phyloP scores from a whole-genome alignment of 2,888 invertebrate species.

The Drosophila cracens region DNA sequence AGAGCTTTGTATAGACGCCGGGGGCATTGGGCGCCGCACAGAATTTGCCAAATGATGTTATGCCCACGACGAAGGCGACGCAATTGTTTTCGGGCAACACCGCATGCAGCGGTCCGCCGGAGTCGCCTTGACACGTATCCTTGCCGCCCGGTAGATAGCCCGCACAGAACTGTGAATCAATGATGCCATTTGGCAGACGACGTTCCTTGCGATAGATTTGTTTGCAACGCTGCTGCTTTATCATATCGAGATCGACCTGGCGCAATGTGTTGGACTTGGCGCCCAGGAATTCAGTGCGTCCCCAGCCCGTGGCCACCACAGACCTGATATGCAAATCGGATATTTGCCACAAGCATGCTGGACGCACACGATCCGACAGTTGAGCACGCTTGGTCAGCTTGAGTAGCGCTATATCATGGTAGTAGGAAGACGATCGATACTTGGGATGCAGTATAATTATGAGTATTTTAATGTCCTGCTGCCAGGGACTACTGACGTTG shows the following conservation, averaged over 20 bases:
- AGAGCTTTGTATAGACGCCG: constrained; percentile 83
- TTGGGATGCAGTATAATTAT: constrained; percentile 86
- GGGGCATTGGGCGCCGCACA: constrained; percentile 83
- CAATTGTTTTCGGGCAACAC: constrained; percentile 82
- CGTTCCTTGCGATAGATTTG: constrained; percentile 79
- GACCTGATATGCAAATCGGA: constrained; percentile 67
- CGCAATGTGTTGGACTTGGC: constrained; percentile 82
- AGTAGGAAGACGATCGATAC: constrained; percentile 86
- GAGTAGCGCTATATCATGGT: constrained; percentile 88
- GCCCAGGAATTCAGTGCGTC: constrained; percentile 81
- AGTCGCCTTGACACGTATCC: constrained; percentile 85
- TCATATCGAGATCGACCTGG: constrained; percentile 83
- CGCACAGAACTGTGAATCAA: constrained; percentile 85
- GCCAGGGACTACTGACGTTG: constrained; percentile 82
- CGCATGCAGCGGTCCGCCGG: constrained; percentile 84
- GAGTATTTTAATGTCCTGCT: constrained; percentile 85
- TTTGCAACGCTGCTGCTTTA: constrained; percentile 78
- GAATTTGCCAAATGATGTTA: constrained; percentile 84
- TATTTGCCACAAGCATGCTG: constrained; percentile 84
- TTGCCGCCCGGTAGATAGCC: constrained; percentile 84
- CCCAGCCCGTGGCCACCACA: constrained; percentile 84
- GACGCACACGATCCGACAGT: constrained; percentile 79
- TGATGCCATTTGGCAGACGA: constrained; percentile 83
- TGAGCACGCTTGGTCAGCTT: constrained; percentile 82
- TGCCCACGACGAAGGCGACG: constrained; percentile 83